Conservation (phyloP, 2,113 vertebrate species). For the Eretmochelys imbricata region DNA sequence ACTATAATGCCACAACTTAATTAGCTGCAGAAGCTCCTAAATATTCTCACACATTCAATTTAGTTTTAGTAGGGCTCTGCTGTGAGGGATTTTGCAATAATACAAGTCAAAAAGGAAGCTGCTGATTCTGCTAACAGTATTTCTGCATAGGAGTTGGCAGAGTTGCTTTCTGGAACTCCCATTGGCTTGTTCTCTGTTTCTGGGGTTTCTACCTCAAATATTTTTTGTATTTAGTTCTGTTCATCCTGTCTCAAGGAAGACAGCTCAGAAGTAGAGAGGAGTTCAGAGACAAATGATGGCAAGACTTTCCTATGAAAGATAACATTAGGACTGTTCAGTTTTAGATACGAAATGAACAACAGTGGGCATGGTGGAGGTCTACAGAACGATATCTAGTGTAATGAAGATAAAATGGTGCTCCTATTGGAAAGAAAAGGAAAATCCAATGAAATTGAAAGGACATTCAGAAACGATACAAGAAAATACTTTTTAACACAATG, state of each 20-base stretch:
- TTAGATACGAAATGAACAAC: background rate
- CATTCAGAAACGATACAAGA: background rate
- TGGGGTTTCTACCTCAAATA: background rate
- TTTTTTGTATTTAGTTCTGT: background rate
- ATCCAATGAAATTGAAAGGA: background rate
- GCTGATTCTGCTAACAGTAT: background rate
- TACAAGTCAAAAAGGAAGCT: background rate
- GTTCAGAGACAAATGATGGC: background rate
- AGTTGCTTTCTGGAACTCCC: background rate
- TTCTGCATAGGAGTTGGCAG: background rate
- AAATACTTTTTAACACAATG: background rate
- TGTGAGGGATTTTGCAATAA: background rate
- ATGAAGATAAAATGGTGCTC: accelerated
- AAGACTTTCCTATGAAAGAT: background rate
- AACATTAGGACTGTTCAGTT: accelerated
- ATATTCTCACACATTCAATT: background rate
- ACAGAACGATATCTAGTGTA: background rate
- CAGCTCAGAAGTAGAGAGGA: background rate
- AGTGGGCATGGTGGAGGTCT: background rate
- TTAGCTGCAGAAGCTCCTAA: background rate
- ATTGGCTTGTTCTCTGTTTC: background rate
- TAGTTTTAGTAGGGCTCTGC: background rate
- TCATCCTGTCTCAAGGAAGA: background rate
- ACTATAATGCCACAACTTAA: background rate
- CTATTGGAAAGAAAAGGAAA: background rate